These are phyloP conservation scores for Aptenodytes forsteri DNA, from an alignment of 2,113 vertebrate species.

Conservation along the genomic window DNA sequence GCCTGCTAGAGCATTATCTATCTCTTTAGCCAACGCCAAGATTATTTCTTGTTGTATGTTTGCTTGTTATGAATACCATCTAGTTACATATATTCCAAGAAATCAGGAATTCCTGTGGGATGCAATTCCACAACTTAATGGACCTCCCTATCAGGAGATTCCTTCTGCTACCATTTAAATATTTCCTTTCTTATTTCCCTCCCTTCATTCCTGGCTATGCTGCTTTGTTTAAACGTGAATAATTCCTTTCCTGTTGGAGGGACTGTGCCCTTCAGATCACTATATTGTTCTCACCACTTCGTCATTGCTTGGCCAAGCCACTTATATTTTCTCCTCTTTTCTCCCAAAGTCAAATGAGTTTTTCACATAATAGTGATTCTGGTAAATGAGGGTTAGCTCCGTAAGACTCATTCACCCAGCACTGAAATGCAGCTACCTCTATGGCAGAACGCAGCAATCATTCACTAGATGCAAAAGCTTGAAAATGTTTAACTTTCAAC, in stretches of 20 bases:
- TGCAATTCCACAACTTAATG: constrained; percentile 38
- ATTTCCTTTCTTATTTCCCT: constrained; percentile 37
- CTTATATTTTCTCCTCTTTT: constrained; percentile 54
- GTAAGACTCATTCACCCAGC: constrained; percentile 38
- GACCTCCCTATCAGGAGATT: constrained; percentile 25
- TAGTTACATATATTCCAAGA: constrained; percentile 16
- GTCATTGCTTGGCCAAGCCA: constrained; percentile 6
- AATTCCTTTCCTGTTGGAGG: constrained; percentile 26
- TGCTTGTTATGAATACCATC: constrained; percentile 1
- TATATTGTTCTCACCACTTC: constrained; percentile 39
- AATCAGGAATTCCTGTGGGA: constrained; percentile 18
- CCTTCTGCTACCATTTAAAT: constrained; percentile 49
- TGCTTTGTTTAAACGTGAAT: constrained; percentile 50
- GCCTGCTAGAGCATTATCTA: neutral
- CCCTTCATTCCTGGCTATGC: neutral
- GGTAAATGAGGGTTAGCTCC: constrained; percentile 42
- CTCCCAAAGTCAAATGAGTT: constrained; percentile 51
- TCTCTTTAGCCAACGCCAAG: neutral
- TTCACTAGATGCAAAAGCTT: neutral
- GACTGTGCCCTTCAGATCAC: constrained; percentile 28
- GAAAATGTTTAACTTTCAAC: neutral
- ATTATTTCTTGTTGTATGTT: constrained; percentile 27
- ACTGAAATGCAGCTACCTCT: constrained; percentile 18
- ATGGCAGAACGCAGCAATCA: neutral
- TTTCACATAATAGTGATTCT: constrained; percentile 44